Evolutionary conservation across 2,113 vertebrate genomes (phyloP).

Genomic region (Amazona guildingii): DNA sequence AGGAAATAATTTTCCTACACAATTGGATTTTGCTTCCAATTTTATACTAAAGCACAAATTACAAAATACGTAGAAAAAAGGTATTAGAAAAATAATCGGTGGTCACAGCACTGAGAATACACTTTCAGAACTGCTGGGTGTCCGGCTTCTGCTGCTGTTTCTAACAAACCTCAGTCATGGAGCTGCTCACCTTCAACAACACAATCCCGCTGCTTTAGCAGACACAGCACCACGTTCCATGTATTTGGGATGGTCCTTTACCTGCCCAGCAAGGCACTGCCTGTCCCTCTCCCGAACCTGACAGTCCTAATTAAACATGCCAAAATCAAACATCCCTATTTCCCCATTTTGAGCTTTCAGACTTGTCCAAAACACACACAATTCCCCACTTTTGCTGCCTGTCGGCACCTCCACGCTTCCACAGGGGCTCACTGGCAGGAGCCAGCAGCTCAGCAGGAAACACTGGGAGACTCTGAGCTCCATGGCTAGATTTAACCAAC

Average conservation of each 20-base stretch:
- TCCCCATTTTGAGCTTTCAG: background rate
- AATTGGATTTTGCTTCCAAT: conserved; percentile 60
- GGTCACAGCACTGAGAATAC: background rate
- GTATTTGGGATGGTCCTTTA: background rate
- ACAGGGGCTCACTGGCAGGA: background rate
- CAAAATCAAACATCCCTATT: background rate
- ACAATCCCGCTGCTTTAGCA: background rate
- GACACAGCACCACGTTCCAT: rapidly evolving
- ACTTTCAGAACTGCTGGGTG: background rate
- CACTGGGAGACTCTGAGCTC: background rate
- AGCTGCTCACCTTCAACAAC: background rate
- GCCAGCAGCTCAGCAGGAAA: background rate
- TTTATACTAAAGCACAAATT: conserved; percentile 7
- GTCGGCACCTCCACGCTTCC: rapidly evolving
- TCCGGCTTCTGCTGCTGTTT: background rate
- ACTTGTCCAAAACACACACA: rapidly evolving
- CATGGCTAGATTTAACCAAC: background rate
- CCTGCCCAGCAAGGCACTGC: background rate
- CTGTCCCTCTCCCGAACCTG: background rate
- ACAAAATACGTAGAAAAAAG: conserved; percentile 33
- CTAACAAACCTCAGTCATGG: background rate
- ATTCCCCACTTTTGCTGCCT: background rate
- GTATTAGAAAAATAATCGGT: conserved; percentile 44
- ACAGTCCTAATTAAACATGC: background rate
- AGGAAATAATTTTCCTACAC: conserved; percentile 54